A percentile compares a stretch with the other conserved stretches of the same genome.
phyloP scores from a whole-genome alignment of 2,797 vertebrate species.

The Holocentrus rufus region DNA sequence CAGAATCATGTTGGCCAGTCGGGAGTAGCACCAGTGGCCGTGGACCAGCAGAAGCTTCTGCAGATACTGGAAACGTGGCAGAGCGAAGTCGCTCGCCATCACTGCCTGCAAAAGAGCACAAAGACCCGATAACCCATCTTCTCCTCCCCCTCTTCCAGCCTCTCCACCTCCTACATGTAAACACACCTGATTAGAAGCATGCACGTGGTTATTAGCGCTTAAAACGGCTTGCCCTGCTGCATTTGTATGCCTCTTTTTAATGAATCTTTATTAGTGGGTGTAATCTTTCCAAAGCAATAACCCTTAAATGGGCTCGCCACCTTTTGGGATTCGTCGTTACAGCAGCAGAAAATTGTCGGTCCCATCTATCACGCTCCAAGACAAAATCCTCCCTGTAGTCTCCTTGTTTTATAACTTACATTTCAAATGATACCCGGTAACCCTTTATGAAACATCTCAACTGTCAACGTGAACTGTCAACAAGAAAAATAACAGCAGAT shows the following conservation, averaged over 20 bases:
- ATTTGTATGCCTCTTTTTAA: constrained; percentile 34
- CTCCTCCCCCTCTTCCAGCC: neutral
- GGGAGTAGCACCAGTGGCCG: constrained; percentile 97
- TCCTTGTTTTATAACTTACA: constrained; percentile 37
- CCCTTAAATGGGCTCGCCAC: constrained; percentile 32
- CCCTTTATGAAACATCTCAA: constrained; percentile 35
- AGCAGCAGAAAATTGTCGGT: constrained; percentile 21
- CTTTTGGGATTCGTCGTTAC: constrained; percentile 45
- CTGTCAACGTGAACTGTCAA: constrained; percentile 42
- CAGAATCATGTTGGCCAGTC: constrained; percentile 97
- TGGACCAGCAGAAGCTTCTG: constrained; percentile 97
- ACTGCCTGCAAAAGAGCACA: constrained; percentile 85
- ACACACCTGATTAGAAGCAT: neutral
- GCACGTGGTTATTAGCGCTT: constrained; percentile 13
- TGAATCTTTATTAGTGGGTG: constrained; percentile 46
- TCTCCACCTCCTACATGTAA: neutral
- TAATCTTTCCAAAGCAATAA: constrained; percentile 66
- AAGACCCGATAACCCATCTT: constrained; percentile 26
- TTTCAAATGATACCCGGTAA: constrained; percentile 37
- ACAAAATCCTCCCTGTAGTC: constrained; percentile 38
- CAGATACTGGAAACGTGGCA: constrained; percentile 92
- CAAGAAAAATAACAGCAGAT: constrained; percentile 49
- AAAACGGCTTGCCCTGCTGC: constrained; percentile 1
- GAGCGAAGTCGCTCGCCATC: constrained; percentile 97
- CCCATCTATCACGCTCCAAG: constrained; percentile 51